Evolutionary conservation across 2,113 vertebrate genomes (phyloP).

Genomic region (Aptenodytes forsteri): DNA sequence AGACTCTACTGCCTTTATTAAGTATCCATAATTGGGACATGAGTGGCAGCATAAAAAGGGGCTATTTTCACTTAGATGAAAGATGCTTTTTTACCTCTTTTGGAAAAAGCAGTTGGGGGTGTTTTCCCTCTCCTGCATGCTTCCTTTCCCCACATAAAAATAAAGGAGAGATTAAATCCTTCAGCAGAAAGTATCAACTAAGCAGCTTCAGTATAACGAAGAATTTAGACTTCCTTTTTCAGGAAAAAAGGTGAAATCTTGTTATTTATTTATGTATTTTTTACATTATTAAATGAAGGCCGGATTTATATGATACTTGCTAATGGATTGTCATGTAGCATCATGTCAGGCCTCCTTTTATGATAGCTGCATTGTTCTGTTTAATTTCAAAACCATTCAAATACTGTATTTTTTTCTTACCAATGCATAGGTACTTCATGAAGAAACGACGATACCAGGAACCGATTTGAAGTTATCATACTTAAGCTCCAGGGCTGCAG

Average conservation of each 20-base stretch:
- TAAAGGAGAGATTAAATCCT: not conserved
- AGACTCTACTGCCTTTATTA: not conserved
- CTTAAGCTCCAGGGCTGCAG: slow-evolving; percentile 93
- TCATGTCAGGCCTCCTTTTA: not conserved
- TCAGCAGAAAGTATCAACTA: not conserved
- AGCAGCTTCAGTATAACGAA: not conserved
- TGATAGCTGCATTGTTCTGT: not conserved
- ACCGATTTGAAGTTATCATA: slow-evolving; percentile 94
- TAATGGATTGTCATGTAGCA: not conserved
- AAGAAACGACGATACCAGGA: slow-evolving; percentile 94
- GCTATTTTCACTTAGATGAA: not conserved
- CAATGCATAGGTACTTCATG: slow-evolving; percentile 88
- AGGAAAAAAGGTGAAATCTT: not conserved
- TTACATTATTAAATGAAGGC: not conserved
- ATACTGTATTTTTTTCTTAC: not conserved
- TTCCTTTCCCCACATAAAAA: not conserved
- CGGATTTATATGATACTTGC: not conserved
- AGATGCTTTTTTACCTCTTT: not conserved
- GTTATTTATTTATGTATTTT: not conserved
- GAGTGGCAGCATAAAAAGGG: not conserved
- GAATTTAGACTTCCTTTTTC: not conserved
- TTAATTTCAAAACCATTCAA: not conserved
- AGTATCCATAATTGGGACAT: fast-evolving
- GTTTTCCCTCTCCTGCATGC: not conserved
- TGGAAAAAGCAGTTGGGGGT: not conserved